Percentiles rank a stretch among this genome's conserved stretches.
These are phyloP conservation scores for Willisornis vidua DNA, from an alignment of 2,113 vertebrate species.

Conservation along the genomic window DNA sequence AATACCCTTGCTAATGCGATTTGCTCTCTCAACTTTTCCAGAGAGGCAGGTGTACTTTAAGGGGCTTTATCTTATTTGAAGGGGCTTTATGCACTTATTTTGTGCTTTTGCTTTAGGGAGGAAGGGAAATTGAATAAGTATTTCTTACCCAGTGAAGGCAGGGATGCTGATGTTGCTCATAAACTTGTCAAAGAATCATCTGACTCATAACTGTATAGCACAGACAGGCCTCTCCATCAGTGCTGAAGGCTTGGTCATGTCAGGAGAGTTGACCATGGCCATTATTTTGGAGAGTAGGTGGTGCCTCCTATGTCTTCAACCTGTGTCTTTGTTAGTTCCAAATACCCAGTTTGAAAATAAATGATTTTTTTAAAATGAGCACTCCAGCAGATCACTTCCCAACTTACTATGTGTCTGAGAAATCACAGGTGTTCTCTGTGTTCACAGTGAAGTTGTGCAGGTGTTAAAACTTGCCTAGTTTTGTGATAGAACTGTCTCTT, in stretches of 20 bases:
- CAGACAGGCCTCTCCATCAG: background rate
- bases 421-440: background rate
- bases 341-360: background rate
- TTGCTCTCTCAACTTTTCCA: background rate
- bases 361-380: background rate
- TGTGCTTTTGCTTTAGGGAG: background rate
- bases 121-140: background rate
- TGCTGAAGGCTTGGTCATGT: background rate
- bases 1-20: background rate
- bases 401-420: background rate
- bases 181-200: background rate
- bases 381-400: background rate
- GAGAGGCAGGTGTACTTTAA: background rate
- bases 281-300: background rate
- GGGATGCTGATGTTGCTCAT: background rate
- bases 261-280: background rate
- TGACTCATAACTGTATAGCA: background rate
- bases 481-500: background rate
- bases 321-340: background rate
- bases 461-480: background rate
- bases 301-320: background rate
- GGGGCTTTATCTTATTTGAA: conserved; percentile 4
- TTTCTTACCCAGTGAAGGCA: background rate
- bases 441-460: background rate
- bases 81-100: background rate